Conservation (phyloP, 2,888 invertebrate genomes). For the Eugnorisma glareosa region DNA sequence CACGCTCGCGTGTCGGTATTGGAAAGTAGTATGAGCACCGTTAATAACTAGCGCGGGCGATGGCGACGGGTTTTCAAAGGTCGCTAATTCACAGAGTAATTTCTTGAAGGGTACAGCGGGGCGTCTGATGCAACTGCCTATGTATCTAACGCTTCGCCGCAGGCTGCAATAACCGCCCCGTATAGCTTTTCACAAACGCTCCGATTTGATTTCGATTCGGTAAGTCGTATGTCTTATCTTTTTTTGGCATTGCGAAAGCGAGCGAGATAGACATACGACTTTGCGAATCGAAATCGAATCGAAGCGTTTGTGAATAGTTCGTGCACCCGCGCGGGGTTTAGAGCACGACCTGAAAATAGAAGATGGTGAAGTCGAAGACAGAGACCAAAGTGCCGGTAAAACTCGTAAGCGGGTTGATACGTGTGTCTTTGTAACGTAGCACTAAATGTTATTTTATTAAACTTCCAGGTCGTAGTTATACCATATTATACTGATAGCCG, state of each 20-base stretch:
- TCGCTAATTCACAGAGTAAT: not conserved
- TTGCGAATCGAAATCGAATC: too few relatives aligned
- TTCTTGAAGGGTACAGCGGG: not conserved
- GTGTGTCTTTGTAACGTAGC: not conserved
- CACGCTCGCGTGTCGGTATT: not conserved
- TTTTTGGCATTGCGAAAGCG: too few relatives aligned
- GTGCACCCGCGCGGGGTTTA: not conserved
- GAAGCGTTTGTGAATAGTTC: too few relatives aligned
- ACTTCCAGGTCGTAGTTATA: slow-evolving; percentile 80
- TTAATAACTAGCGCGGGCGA: not conserved
- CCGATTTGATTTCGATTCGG: too few relatives aligned
- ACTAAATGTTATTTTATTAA: not conserved
- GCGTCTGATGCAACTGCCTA: not conserved
- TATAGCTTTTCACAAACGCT: too few relatives aligned
- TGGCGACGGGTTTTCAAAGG: not conserved
- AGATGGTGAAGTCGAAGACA: not conserved
- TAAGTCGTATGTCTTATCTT: too few relatives aligned
- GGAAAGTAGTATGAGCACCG: not conserved
- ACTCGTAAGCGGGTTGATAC: not conserved
- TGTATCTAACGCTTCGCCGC: not conserved
- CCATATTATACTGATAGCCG: slow-evolving; percentile 72
- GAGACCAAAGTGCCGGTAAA: not conserved
- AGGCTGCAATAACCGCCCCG: too few relatives aligned
- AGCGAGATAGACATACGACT: too few relatives aligned
- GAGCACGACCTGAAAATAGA: not conserved